Evolutionary conservation across 1,140 invertebrate species (phyloP), one percentile per base, ranked within the genome.

Genomic region (Leptopilina boulardi): DNA sequence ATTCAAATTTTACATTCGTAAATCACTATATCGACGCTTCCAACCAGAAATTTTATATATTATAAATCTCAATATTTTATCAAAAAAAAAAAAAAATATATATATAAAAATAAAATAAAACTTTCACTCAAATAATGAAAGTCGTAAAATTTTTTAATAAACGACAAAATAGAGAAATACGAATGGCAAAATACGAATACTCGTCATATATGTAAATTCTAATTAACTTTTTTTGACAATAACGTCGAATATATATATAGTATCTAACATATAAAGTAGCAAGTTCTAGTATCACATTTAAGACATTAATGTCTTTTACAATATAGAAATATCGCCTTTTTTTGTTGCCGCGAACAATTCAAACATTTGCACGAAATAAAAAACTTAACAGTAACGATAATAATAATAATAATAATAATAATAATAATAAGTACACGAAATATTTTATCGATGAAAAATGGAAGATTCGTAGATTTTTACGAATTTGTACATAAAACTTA

Each of bases 51-150:
- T 56, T 72, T 84, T 75, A 78, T 9, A 38, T 3, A 38, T 38
- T 78, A 78, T 83, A 85, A 91, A 85, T 91, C 91, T 91, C 90
- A 90, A 89, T 90, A 89, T 87, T 88, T 82, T 79, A 42, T 26
- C 73, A 59, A 34, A 38, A 70, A 70, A 81, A 77, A 71, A 77
- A 79, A 70, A 54, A 18, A 13, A 18, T 54, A 47, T 10, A 34
- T 51, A 21, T 70, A 18, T 9, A 41, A 71, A 34, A 73, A 47
- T 51, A 19, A 47, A 42, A 70, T 73, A 44, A 26, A n/a, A n/a
- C n/a, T n/a, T n/a, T n/a, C 19, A 42, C 6, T 18, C 10, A 30
- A 70, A 71, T 10, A 42, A 44, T 34, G 21, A 19, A 30, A 70
- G n/a, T 70, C 51, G 0, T n/a, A 9, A 18, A n/a, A n/a, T 21